Percentiles rank a stretch among this genome's conserved stretches.
Conservation (phyloP, 2,113 vertebrate genomes). For the Dascyllus trimaculatus region DNA sequence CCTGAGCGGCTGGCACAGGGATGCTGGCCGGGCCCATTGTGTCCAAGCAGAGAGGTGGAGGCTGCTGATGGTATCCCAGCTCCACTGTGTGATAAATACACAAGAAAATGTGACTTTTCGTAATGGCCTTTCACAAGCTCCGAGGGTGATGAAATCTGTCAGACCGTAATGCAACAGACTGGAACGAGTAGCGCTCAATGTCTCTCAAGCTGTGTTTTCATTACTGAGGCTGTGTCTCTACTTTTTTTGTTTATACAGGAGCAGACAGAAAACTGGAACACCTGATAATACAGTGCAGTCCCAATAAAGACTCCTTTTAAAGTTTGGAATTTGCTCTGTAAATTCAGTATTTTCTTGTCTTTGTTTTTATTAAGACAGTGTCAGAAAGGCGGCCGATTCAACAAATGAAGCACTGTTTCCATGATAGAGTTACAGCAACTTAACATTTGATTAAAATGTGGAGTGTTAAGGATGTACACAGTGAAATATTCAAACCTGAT, state of each 20-base stretch:
- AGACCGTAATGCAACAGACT: conserved; percentile 28
- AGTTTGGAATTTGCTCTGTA: no score
- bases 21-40: conserved; percentile 49
- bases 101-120: conserved; percentile 33
- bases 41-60: conserved; percentile 51
- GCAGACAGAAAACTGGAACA: not conserved
- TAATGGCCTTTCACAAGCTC: conserved; percentile 14
- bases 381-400: no score
- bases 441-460: no score
- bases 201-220: conserved; percentile 22
- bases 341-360: no score
- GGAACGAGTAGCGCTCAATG: conserved; percentile 8
- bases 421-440: no score
- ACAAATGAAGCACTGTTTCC: no score
- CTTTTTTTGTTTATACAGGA: not conserved
- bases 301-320: no score
- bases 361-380: no score
- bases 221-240: not conserved
- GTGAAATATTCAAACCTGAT: no score
- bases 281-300: no score
- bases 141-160: conserved; percentile 58
- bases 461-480: no score
- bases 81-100: conserved; percentile 26
- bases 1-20: conserved; percentile 31
- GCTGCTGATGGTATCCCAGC: conserved; percentile 24